phyloP scores from a whole-genome alignment of 2,113 vertebrate species.

The Collichthys lucidus region DNA sequence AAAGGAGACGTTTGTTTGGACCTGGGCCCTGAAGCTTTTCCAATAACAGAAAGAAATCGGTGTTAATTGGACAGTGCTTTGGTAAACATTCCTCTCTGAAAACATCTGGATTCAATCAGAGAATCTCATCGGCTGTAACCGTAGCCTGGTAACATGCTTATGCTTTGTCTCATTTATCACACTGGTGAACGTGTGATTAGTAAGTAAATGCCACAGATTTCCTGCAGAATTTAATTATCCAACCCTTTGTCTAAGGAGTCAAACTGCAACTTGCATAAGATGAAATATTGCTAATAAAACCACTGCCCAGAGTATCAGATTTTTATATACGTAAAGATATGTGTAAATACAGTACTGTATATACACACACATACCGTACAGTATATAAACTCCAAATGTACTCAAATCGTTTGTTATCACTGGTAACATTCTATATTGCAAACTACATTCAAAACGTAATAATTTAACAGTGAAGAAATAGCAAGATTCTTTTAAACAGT shows the following conservation, averaged over 20 bases:
- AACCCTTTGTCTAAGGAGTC: not conserved
- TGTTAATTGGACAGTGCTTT: slow-evolving; percentile 67
- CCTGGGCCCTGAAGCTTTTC: not conserved
- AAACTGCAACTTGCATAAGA: slow-evolving; percentile 37
- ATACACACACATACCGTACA: slow-evolving; percentile 1
- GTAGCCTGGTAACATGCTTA: not conserved
- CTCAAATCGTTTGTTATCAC: not conserved
- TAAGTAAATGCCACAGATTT: not conserved
- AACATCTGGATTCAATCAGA: slow-evolving; percentile 3
- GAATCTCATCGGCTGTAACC: slow-evolving; percentile 4
- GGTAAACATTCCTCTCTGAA: slow-evolving; percentile 62
- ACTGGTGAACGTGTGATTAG: not conserved
- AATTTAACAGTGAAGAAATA: slow-evolving; percentile 33
- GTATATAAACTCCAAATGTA: not conserved
- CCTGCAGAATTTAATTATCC: not conserved
- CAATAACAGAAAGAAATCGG: slow-evolving; percentile 16
- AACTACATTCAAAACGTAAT: slow-evolving; percentile 62
- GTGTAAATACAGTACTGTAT: slow-evolving; percentile 15
- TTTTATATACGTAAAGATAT: slow-evolving; percentile 4
- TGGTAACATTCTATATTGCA: slow-evolving; percentile 25
- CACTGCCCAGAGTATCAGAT: not conserved
- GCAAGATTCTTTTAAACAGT: not conserved
- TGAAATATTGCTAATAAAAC: slow-evolving; percentile 50
- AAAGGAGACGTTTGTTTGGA: not conserved
- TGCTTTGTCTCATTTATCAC: not conserved